phyloP scores from a whole-genome alignment of 2,113 vertebrate genomes.

The Gasterosteus aculeatus region DNA sequence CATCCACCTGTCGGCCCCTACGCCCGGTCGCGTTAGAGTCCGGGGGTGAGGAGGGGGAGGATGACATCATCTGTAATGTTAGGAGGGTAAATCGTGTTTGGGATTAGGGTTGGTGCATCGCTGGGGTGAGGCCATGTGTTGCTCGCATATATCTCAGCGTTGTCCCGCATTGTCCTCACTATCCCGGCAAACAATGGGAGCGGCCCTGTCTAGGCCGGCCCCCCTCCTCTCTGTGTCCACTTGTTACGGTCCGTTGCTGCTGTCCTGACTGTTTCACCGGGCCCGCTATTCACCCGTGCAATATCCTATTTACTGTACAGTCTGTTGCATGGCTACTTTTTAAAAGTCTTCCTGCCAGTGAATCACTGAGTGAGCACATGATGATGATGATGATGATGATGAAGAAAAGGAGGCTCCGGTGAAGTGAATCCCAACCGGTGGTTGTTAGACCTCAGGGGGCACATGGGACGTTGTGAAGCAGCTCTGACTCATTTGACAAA shows the following conservation, averaged over 20 bases:
- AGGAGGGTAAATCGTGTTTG: slow-evolving; percentile 60
- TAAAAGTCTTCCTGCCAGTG: background rate
- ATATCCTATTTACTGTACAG: slow-evolving; percentile 30
- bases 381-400: background rate
- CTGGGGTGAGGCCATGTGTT: slow-evolving; percentile 59
- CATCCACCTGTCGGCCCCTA: slow-evolving; percentile 55
- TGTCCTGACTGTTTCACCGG: slow-evolving; percentile 36
- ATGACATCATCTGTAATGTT: slow-evolving; percentile 74
- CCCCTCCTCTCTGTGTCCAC: slow-evolving; percentile 62
- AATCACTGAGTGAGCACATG: slow-evolving; percentile 16
- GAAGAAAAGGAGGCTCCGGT: background rate
- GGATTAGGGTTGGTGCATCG: slow-evolving; percentile 64
- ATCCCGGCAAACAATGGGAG: slow-evolving; percentile 69
- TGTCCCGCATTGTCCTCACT: slow-evolving; percentile 63
- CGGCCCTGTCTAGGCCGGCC: slow-evolving; percentile 49
- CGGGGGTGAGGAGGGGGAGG: background rate
- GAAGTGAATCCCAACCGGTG: background rate
- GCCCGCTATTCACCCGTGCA: slow-evolving; percentile 32
- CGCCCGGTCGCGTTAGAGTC: slow-evolving; percentile 50
- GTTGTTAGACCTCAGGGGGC: background rate
- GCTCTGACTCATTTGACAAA: background rate
- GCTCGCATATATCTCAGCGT: slow-evolving; percentile 58
- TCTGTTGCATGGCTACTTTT: slow-evolving; percentile 15
- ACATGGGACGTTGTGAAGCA: background rate
- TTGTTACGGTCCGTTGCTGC: slow-evolving; percentile 51